These are phyloP conservation scores for Carassius gibelio DNA, from an alignment of 2,113 vertebrate genomes.

Conservation along the genomic window DNA sequence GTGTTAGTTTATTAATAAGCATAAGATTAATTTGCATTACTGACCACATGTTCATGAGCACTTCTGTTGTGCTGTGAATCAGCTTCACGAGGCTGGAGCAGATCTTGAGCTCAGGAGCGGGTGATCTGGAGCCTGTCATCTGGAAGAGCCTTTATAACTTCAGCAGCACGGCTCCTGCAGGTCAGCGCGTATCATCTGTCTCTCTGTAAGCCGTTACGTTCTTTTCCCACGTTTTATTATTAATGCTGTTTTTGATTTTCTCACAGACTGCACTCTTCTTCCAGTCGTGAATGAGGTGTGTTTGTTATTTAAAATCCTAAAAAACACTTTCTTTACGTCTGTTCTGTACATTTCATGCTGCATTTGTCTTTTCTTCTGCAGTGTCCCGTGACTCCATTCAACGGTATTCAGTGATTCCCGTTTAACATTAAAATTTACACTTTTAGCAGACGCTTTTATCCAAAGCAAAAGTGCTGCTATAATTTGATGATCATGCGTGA, in stretches of 20 bases:
- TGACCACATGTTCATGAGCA: background rate
- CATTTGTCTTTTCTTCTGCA: conserved; percentile 7
- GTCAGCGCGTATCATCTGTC: background rate
- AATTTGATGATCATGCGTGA: background rate
- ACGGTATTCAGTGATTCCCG: background rate
- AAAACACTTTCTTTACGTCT: background rate
- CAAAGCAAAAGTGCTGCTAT: background rate
- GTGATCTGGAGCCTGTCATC: conserved; percentile 37
- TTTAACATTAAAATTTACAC: no score
- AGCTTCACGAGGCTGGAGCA: conserved; percentile 23
- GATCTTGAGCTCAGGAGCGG: conserved; percentile 22
- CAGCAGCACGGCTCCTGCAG: background rate
- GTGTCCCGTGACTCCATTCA: conserved; percentile 37
- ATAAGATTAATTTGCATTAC: background rate
- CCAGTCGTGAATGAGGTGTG: background rate
- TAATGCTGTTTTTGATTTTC: background rate
- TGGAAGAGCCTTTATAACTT: conserved; percentile 33
- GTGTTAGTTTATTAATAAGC: background rate
- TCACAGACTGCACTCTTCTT: background rate
- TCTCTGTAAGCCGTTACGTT: background rate
- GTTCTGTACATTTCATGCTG: background rate
- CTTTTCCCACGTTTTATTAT: background rate
- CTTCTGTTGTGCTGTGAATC: background rate
- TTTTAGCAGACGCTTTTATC: no score
- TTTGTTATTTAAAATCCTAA: background rate